A percentile compares a stretch with the other conserved stretches of the same genome.
phyloP scores from a whole-genome alignment of 2,113 vertebrate species.

The Xenopus borealis region DNA sequence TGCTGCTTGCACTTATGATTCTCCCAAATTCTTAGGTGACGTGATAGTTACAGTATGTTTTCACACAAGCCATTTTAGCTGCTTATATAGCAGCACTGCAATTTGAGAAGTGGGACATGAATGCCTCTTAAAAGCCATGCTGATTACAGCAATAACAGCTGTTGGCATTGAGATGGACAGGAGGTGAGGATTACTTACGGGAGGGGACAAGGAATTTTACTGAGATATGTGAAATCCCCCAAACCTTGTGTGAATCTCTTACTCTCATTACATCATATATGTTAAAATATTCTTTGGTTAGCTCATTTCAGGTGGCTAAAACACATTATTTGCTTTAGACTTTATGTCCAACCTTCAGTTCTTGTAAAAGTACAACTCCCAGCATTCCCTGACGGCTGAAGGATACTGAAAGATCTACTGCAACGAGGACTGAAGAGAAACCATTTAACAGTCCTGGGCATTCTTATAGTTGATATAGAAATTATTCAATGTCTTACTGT shows the following conservation, averaged over 20 bases:
- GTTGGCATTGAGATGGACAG: slow-evolving; percentile 38
- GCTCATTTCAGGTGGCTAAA: slow-evolving; percentile 4
- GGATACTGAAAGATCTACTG: too few relatives aligned
- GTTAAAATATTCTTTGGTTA: too few relatives aligned
- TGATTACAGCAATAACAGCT: slow-evolving; percentile 43
- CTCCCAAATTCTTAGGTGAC: slow-evolving; percentile 37
- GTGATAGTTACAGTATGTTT: slow-evolving; percentile 41
- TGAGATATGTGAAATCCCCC: slow-evolving; percentile 24
- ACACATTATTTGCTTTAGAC: too few relatives aligned
- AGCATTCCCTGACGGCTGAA: too few relatives aligned
- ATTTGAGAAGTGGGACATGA: slow-evolving; percentile 38
- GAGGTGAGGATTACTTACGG: slow-evolving; percentile 31
- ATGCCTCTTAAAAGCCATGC: slow-evolving; percentile 43
- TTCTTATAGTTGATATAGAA: too few relatives aligned
- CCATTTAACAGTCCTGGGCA: too few relatives aligned
- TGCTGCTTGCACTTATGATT: slow-evolving; percentile 22
- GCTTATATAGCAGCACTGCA: slow-evolving; percentile 41
- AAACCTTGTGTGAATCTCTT: too few relatives aligned
- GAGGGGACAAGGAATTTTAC: slow-evolving; percentile 18
- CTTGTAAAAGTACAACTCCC: too few relatives aligned
- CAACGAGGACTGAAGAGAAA: too few relatives aligned
- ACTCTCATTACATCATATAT: too few relatives aligned
- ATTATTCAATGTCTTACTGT: too few relatives aligned
- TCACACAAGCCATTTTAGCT: slow-evolving; percentile 40
- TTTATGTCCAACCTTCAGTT: too few relatives aligned